phyloP scores from a whole-genome alignment of 2,888 invertebrate genomes.

The Drosophila histrio region DNA sequence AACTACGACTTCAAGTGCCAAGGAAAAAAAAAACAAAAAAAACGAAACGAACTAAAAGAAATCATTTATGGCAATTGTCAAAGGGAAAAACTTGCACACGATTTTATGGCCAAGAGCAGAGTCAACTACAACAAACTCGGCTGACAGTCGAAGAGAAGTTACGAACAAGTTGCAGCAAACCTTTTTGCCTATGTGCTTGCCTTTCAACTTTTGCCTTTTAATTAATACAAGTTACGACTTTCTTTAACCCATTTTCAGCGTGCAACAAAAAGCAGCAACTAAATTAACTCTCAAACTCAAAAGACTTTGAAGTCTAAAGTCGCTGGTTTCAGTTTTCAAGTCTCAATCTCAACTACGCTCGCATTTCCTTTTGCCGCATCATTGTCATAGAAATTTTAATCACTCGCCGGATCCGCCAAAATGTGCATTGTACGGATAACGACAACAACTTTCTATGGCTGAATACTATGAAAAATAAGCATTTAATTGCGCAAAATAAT shows the following conservation, averaged over 20 bases:
- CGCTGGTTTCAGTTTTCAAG: slow-evolving; percentile 1
- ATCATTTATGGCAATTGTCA: slow-evolving; percentile 54
- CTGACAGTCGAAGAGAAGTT: slow-evolving; percentile 12
- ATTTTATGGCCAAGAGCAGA: slow-evolving; percentile 18
- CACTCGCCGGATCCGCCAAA: slow-evolving; percentile 41
- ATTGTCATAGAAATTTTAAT: slow-evolving; percentile 69
- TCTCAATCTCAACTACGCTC: slow-evolving; percentile 42
- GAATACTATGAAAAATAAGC: not conserved
- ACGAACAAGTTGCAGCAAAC: slow-evolving; percentile 24
- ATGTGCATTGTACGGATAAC: slow-evolving; percentile 55
- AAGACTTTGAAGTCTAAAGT: slow-evolving; percentile 3
- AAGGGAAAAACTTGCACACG: slow-evolving; percentile 31
- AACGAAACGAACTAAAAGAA: slow-evolving; percentile 42
- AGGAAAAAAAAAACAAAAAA: slow-evolving; percentile 8
- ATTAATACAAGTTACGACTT: slow-evolving; percentile 75
- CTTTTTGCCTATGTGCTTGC: slow-evolving; percentile 21
- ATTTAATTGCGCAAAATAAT: slow-evolving; percentile 15
- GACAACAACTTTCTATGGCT: slow-evolving; percentile 58
- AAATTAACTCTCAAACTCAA: slow-evolving; percentile 35
- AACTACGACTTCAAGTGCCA: slow-evolving; percentile 14
- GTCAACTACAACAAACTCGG: not conserved
- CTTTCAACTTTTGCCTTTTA: slow-evolving; percentile 62
- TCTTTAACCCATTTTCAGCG: slow-evolving; percentile 67
- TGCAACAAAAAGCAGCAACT: slow-evolving; percentile 28
- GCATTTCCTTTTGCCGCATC: slow-evolving; percentile 63